A percentile compares a stretch with the other conserved stretches of the same genome.
phyloP scores from a whole-genome alignment of 2,888 invertebrate species.

The Exephanes ischioxanthus region DNA sequence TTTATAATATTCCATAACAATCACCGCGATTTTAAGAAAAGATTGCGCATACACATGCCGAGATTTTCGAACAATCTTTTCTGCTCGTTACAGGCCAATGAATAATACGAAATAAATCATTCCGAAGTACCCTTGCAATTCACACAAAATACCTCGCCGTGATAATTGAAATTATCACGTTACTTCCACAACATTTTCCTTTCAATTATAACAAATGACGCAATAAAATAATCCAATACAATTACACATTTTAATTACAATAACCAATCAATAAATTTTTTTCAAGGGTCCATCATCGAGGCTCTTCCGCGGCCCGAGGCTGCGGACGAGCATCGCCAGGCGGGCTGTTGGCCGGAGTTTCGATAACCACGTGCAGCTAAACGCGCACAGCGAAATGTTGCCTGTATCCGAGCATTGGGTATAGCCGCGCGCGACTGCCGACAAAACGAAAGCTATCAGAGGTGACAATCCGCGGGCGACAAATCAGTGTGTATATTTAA shows the following conservation, averaged over 20 bases:
- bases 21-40: no score
- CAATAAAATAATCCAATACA: no score
- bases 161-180: no score
- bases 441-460: constrained; percentile 83
- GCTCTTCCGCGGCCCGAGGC: constrained; percentile 3
- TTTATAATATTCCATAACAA: no score
- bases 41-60: no score
- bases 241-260: no score
- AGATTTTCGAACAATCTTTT: no score
- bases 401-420: constrained; percentile 59
- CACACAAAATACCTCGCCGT: no score
- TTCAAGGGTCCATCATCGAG: constrained; percentile 35
- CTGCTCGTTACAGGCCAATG: no score
- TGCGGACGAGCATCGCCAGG: constrained; percentile 15
- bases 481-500: constrained; percentile 85
- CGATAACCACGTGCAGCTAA: constrained; percentile 26
- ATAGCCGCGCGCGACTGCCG: constrained; percentile 65
- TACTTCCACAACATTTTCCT: no score
- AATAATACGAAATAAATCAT: no score
- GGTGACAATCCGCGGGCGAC: constrained; percentile 84
- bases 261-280: background rate
- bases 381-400: background rate
- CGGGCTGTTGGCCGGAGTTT: background rate
- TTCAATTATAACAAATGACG: background rate
- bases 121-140: no score